These are phyloP conservation scores for Hyla sarda DNA, from an alignment of 2,113 vertebrate species.

Conservation along the genomic window DNA sequence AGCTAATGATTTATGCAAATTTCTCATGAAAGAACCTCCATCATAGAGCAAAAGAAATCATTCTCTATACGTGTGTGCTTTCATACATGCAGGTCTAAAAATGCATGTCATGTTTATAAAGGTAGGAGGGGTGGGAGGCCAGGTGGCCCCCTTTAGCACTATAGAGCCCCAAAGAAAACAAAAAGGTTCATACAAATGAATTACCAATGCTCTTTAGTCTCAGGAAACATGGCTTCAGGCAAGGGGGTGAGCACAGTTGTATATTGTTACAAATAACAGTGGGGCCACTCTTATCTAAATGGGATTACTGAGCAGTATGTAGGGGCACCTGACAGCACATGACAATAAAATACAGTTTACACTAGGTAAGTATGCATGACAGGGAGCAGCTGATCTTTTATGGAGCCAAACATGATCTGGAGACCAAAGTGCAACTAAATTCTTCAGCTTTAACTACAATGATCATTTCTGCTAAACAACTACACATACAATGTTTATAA, in stretches of 20 bases:
- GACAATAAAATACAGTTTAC: not conserved
- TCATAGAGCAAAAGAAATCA: no score
- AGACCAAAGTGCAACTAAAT: not conserved
- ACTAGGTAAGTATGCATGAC: not conserved
- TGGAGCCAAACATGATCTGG: not conserved
- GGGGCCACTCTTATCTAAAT: slow-evolving; percentile 11
- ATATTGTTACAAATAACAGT: not conserved
- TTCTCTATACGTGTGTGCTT: no score
- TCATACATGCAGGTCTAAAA: no score
- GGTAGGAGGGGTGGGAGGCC: not conserved
- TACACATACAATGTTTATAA: not conserved
- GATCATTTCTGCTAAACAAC: not conserved
- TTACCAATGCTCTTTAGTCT: not conserved
- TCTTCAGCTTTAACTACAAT: not conserved
- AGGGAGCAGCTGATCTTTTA: not conserved
- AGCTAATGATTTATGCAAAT: no score
- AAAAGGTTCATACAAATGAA: not conserved
- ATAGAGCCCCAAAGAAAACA: not conserved
- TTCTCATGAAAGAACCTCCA: no score
- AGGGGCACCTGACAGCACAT: not conserved
- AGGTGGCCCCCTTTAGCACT: not conserved
- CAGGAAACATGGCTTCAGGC: not conserved
- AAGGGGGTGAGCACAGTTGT: not conserved
- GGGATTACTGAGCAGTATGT: not conserved
- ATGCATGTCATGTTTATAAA: not conserved